Evolutionary conservation across 2,888 invertebrate species (phyloP), one percentile per base, ranked within the genome.

Genomic region (Sarcophaga subvicina): DNA sequence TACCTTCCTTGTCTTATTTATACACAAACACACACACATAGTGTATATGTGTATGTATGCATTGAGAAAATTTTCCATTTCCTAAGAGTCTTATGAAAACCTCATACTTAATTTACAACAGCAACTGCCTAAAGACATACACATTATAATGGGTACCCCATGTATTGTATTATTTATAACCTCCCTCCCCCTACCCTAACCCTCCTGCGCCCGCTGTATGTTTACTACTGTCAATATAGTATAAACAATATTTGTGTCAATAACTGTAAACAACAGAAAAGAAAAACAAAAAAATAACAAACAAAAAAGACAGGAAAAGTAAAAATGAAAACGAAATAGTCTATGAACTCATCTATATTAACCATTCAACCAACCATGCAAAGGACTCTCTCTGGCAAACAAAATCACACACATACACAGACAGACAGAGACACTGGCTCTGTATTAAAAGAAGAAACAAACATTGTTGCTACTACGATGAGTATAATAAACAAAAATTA

Each of bases 401-500:
- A 49, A 14, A 49, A 14, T 0, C 49, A 49, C 11, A 1, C 4
- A 54, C 1, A 12, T 4, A 54, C 12, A 54, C 54, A 54, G 17
- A 54, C 54, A 14, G 4, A 3, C 12, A 4, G 54, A 54, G 14
- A 3, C 12, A 54, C 12, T 54, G 17, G 5, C 14, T 54, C 14
- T 14, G 17, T 54, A 37, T 37, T 6, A 49, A 49, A 49, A 49
- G 1, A 49, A 14, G 54, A 14, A 14, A 4, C 14, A 54, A 54
- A 3, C 17, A 12, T 17, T 1, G 54, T 14, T 14, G 17, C 17
- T 12, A 14, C 12, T 54, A 2, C 14, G 54, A 10, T 12, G 54
- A 54, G 54, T 71, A 66, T 80, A 71, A 76, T 71, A 80, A 76
- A 84, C 47, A 77, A 45, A 85, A 80, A 80, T 85, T 85, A 80